Conservation (phyloP, 1,140 invertebrate species). For the Maconellicoccus hirsutus region DNA sequence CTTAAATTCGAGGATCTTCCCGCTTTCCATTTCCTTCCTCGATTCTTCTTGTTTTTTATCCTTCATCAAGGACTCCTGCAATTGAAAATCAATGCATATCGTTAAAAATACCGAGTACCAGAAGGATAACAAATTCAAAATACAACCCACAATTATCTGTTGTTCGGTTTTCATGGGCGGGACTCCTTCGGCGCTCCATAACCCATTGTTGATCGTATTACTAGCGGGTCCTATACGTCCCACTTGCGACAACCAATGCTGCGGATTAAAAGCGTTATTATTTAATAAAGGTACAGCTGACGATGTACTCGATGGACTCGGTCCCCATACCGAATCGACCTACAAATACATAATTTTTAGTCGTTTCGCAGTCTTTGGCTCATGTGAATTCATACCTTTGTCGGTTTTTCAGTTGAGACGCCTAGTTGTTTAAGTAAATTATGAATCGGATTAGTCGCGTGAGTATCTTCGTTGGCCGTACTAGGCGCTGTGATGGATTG, state of each 20-base stretch:
- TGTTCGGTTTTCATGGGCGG: constrained; percentile 43
- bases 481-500: not conserved
- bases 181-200: constrained; percentile 25
- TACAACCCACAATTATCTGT: constrained; percentile 37
- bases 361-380: too few relatives aligned
- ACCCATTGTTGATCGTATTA: not conserved
- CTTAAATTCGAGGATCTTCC: not conserved
- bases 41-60: constrained; percentile 37
- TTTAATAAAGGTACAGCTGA: not conserved
- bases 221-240: constrained; percentile 1
- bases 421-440: constrained; percentile 40
- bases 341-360: too few relatives aligned
- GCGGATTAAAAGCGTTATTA: constrained; percentile 13
- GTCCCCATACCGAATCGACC: constrained; percentile 37
- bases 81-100: not conserved
- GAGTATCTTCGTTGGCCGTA: constrained; percentile 29
- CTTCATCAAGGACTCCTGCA: constrained; percentile 37
- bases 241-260: constrained; percentile 34
- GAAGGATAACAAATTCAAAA: not conserved
- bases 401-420: constrained; percentile 28
- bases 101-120: not conserved
- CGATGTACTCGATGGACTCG: constrained; percentile 34
- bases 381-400: constrained; percentile 30
- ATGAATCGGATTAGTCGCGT: constrained; percentile 39
- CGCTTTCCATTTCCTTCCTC: constrained; percentile 32